Percentiles rank a stretch among this genome's conserved stretches.
These are phyloP conservation scores for Xenentodon cancila DNA, from an alignment of 2,797 vertebrate genomes.

Conservation along the genomic window DNA sequence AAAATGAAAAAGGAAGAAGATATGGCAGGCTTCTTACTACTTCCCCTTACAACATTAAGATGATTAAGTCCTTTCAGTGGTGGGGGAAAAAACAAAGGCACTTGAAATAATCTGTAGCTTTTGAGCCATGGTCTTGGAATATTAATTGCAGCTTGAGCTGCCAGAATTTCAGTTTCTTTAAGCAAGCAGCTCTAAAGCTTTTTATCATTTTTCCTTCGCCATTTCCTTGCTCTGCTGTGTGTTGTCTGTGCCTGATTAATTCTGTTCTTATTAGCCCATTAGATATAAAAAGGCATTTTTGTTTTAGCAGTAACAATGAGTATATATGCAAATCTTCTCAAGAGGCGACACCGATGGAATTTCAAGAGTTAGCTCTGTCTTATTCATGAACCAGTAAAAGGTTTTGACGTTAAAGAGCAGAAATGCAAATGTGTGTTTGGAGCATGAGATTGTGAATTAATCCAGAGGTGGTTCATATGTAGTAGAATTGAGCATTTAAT, in stretches of 20 bases:
- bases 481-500: slow-evolving; percentile 61
- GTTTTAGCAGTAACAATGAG: slow-evolving; percentile 41
- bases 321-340: slow-evolving; percentile 29
- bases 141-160: slow-evolving; percentile 67
- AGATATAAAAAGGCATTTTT: slow-evolving; percentile 15
- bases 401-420: no score
- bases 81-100: slow-evolving; percentile 58
- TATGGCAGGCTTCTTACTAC: slow-evolving; percentile 49
- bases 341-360: slow-evolving; percentile 4
- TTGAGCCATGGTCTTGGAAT: slow-evolving; percentile 60
- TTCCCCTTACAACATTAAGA: slow-evolving; percentile 61
- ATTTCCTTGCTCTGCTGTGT: slow-evolving; percentile 43
- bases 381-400: no score
- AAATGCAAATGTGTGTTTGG: no score
- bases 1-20: slow-evolving; percentile 3
- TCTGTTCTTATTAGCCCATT: slow-evolving; percentile 19
- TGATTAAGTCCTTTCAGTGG: slow-evolving; percentile 69
- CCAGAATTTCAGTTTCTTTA: slow-evolving; percentile 48
- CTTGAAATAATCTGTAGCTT: slow-evolving; percentile 69
- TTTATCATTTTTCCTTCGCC: slow-evolving; percentile 24
- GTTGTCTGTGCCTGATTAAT: slow-evolving; percentile 54
- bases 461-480: slow-evolving; percentile 19
- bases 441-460: slow-evolving; percentile 5
- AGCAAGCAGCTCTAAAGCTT: slow-evolving; percentile 60
- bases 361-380: no score